Conservation (phyloP, 2,888 invertebrate genomes). For the Oxycera nigricornis region DNA sequence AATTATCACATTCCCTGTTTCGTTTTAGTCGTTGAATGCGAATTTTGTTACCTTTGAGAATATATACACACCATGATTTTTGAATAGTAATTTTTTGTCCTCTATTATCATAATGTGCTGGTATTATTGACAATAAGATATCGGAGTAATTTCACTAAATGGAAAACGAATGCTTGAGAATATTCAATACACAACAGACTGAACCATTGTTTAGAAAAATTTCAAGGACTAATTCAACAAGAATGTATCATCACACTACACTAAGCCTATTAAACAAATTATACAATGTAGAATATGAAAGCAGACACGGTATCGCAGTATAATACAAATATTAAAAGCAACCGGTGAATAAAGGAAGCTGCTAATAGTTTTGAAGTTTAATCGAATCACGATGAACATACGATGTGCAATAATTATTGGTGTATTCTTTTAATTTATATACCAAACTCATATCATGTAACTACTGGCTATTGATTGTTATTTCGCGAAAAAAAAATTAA, state of each 20-base stretch:
- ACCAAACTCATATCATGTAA: too few relatives aligned
- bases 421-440: too few relatives aligned
- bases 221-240: not conserved
- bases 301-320: not conserved
- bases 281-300: not conserved
- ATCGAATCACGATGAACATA: too few relatives aligned
- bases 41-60: slow-evolving; percentile 18
- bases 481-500: not conserved
- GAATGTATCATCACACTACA: slow-evolving; percentile 26
- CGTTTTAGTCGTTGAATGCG: slow-evolving; percentile 14
- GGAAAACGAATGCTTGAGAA: slow-evolving; percentile 7
- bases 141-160: slow-evolving; percentile 7
- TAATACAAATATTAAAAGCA: not conserved
- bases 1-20: slow-evolving; percentile 31
- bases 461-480: too few relatives aligned
- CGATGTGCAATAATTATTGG: too few relatives aligned
- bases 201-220: not conserved
- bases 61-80: too few relatives aligned
- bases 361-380: too few relatives aligned
- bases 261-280: slow-evolving; percentile 2
- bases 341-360: too few relatives aligned
- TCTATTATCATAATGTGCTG: slow-evolving; percentile 27
- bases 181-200: not conserved
- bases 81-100: slow-evolving; percentile 3
- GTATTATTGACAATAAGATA: slow-evolving; percentile 34